These are phyloP conservation scores for Tribolium madens DNA, from an alignment of 1,140 invertebrate species.

Conservation along the genomic window DNA sequence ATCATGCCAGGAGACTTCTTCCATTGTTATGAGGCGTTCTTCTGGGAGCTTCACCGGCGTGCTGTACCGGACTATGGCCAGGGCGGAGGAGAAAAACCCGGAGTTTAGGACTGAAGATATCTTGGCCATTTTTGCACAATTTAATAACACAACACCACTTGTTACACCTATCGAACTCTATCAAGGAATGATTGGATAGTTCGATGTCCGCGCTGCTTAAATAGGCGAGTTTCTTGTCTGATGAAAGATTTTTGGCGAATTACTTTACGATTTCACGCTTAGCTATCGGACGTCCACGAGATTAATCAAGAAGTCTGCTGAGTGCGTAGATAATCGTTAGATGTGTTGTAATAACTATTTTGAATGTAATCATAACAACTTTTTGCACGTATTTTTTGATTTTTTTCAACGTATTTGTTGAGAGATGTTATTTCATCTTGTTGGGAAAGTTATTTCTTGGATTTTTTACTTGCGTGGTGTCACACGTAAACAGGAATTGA, in stretches of 20 bases:
- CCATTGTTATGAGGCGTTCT: constrained; percentile 68
- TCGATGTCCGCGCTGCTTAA: constrained; percentile 11
- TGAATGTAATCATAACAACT: not conserved
- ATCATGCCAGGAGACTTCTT: constrained; percentile 77
- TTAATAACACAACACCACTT: constrained; percentile 5
- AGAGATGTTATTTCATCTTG: not conserved
- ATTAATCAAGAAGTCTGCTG: too few relatives aligned
- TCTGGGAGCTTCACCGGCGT: constrained; percentile 9
- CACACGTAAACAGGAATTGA: not conserved
- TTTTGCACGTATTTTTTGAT: not conserved
- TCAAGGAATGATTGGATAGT: constrained; percentile 31
- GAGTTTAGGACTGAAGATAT: constrained; percentile 17
- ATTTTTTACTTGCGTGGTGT: not conserved
- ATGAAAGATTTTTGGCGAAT: constrained; percentile 43
- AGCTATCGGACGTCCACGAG: not conserved
- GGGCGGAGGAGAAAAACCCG: constrained; percentile 16
- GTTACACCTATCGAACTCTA: constrained; percentile 2
- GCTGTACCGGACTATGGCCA: not conserved
- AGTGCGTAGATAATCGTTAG: not conserved
- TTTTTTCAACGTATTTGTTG: not conserved
- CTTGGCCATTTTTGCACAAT: constrained; percentile 17
- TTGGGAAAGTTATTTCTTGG: not conserved
- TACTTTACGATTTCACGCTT: not conserved
- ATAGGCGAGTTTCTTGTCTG: constrained; percentile 39
- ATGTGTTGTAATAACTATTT: constrained; percentile 3